phyloP scores from a whole-genome alignment of 2,113 vertebrate species.

The Thunnus thynnus region DNA sequence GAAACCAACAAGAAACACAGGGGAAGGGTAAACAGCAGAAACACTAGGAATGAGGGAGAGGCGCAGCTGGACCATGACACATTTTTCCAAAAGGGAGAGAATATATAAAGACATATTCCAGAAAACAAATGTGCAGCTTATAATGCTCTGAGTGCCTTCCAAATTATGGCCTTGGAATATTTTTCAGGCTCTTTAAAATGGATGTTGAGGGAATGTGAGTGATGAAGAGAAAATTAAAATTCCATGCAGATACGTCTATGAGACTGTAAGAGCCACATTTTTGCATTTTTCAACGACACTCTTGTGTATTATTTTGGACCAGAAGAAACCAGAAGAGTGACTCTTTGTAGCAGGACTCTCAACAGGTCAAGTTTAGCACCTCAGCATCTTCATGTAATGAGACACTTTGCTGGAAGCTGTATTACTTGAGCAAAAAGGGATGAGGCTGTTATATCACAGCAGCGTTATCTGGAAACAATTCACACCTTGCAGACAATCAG shows the following conservation, averaged over 20 bases:
- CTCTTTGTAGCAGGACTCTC: neutral
- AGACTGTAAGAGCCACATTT: neutral
- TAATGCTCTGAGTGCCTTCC: neutral
- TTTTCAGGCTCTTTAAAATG: conserved; percentile 13
- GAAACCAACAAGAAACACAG: too few species aligned
- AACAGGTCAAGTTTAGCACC: too few species aligned
- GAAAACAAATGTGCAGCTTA: neutral
- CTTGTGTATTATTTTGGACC: neutral
- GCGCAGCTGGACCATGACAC: too few species aligned
- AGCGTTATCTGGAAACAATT: too few species aligned
- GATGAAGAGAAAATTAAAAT: conserved; percentile 12
- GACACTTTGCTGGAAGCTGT: too few species aligned
- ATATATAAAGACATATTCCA: neutral
- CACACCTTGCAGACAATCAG: too few species aligned
- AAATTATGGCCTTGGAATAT: neutral
- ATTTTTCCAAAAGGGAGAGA: neutral
- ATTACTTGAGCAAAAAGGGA: too few species aligned
- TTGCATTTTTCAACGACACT: neutral
- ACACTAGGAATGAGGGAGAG: too few species aligned
- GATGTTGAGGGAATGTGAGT: neutral
- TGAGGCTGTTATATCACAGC: too few species aligned
- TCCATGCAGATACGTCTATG: neutral
- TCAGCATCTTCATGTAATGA: too few species aligned
- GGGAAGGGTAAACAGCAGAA: too few species aligned
- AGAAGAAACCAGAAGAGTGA: neutral